These are phyloP conservation scores for Caretta caretta DNA, from an alignment of 2,113 vertebrate species.

Conservation along the genomic window DNA sequence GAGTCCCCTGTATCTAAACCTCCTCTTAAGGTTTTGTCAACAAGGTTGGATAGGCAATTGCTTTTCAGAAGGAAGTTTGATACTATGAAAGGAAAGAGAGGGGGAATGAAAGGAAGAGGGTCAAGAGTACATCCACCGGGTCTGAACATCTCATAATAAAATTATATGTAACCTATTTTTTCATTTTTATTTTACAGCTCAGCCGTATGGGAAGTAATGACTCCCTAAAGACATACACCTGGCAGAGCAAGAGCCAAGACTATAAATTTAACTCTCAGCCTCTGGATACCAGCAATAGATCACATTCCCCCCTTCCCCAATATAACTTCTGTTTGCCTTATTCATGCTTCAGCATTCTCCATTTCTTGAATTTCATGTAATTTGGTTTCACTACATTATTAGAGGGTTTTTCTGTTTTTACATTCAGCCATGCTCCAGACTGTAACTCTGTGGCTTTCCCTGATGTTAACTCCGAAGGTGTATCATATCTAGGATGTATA, in stretches of 20 bases:
- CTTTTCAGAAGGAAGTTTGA: neutral
- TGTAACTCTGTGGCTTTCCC: neutral
- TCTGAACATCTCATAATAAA: neutral
- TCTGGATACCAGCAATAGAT: neutral
- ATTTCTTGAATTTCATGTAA: conserved; percentile 5
- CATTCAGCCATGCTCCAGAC: neutral
- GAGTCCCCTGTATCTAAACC: neutral
- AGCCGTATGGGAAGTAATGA: fast-evolving
- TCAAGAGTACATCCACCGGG: neutral
- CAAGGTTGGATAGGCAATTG: neutral
- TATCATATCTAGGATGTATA: neutral
- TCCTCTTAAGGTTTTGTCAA: neutral
- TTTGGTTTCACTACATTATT: conserved; percentile 3
- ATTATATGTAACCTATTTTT: fast-evolving
- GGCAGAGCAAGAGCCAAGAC: fast-evolving
- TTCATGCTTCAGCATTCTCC: neutral
- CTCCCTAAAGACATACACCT: fast-evolving
- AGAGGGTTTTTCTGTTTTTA: neutral
- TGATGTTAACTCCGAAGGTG: neutral
- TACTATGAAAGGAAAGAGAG: neutral
- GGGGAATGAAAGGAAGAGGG: fast-evolving
- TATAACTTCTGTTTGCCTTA: neutral
- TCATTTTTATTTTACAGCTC: neutral
- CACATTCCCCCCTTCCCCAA: neutral
- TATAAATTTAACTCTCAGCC: neutral